Evolutionary conservation across 1,140 invertebrate genomes (phyloP).

Genomic region (Thaumatotibia leucotreta): DNA sequence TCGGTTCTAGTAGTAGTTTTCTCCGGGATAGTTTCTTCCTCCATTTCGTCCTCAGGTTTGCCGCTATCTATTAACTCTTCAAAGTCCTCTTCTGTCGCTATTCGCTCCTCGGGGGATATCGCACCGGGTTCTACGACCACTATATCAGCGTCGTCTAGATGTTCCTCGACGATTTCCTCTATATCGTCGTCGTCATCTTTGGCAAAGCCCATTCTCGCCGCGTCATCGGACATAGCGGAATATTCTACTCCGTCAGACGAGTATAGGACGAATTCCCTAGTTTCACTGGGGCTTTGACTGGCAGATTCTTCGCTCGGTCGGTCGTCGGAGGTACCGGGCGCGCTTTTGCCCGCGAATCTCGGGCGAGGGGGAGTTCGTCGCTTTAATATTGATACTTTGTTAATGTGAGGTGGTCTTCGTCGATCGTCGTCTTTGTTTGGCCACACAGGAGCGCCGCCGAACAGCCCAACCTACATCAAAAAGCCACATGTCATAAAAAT

Average conservation of each 20-base stretch:
- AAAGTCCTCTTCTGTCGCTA: slow-evolving; percentile 80
- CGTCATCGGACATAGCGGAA: slow-evolving; percentile 76
- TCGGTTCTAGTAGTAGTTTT: slow-evolving; percentile 60
- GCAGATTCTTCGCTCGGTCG: slow-evolving; percentile 78
- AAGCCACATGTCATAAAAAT: no score
- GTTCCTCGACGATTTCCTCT: slow-evolving; percentile 65
- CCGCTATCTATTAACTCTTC: slow-evolving; percentile 79
- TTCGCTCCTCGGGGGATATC: slow-evolving; percentile 79
- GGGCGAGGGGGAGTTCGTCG: slow-evolving; percentile 74
- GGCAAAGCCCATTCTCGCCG: slow-evolving; percentile 66
- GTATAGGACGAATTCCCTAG: slow-evolving; percentile 80
- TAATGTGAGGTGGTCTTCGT: slow-evolving; percentile 73
- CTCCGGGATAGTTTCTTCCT: slow-evolving; percentile 46
- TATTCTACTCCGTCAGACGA: slow-evolving; percentile 79
- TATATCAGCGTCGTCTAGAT: slow-evolving; percentile 79
- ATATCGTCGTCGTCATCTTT: slow-evolving; percentile 65
- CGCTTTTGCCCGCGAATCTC: slow-evolving; percentile 70
- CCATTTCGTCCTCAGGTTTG: slow-evolving; percentile 69
- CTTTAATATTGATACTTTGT: slow-evolving; percentile 78
- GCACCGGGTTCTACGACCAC: slow-evolving; percentile 79
- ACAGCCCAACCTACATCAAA: slow-evolving; percentile 73
- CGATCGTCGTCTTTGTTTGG: slow-evolving; percentile 55
- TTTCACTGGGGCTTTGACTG: slow-evolving; percentile 71
- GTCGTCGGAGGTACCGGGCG: slow-evolving; percentile 65
- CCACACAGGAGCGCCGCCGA: slow-evolving; percentile 86